Percentiles rank a stretch among this genome's conserved stretches.
Evolutionary conservation across 2,888 invertebrate genomes (phyloP).

Genomic region (Synanthedon myopaeformis): DNA sequence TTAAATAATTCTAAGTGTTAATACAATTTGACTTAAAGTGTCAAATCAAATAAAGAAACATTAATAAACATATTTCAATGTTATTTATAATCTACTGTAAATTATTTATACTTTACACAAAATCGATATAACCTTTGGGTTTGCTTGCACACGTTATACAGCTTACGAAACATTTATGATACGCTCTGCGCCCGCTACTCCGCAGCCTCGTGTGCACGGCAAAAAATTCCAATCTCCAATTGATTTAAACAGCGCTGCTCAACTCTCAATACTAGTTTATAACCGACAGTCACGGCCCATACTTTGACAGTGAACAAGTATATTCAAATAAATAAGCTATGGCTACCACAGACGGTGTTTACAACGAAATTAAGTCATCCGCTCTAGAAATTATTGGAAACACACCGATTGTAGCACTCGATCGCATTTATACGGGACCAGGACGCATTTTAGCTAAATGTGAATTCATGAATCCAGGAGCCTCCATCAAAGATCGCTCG

Average conservation of each 20-base stretch:
- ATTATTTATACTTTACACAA: too few relatives aligned
- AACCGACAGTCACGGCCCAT: not conserved
- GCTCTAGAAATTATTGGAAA: conserved; percentile 58
- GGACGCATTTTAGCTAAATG: conserved; percentile 58
- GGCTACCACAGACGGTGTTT: conserved; percentile 16
- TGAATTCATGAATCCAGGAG: conserved; percentile 63
- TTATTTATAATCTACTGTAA: too few relatives aligned
- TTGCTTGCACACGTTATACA: too few relatives aligned
- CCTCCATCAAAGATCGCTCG: conserved; percentile 56
- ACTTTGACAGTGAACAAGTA: not conserved
- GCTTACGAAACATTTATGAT: too few relatives aligned
- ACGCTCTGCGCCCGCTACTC: not conserved
- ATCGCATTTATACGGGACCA: conserved; percentile 49
- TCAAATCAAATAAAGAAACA: too few relatives aligned
- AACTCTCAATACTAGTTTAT: not conserved
- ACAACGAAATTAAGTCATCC: conserved; percentile 49
- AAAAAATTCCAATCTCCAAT: not conserved
- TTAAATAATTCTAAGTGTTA: too few relatives aligned
- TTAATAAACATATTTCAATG: too few relatives aligned
- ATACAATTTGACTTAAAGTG: too few relatives aligned
- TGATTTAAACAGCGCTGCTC: not conserved
- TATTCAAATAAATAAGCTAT: not conserved
- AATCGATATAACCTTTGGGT: too few relatives aligned
- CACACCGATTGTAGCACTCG: conserved; percentile 57
- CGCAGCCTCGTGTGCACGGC: not conserved